These are phyloP conservation scores for Enteromius argenteus DNA, from an alignment of 2,797 vertebrate genomes.

Conservation along the genomic window DNA sequence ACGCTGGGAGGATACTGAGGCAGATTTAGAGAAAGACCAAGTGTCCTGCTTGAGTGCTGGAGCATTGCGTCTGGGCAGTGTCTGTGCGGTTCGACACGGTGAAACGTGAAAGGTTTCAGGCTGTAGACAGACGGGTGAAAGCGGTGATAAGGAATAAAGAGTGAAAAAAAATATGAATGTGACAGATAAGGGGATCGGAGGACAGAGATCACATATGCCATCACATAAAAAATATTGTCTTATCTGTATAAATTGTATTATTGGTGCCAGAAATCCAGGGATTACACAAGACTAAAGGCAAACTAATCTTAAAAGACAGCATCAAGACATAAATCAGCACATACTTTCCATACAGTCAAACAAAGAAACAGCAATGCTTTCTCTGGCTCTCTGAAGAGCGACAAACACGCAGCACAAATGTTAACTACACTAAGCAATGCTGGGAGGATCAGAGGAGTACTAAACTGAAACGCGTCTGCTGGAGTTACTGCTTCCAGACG, in stretches of 20 bases:
- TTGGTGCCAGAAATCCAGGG: neutral
- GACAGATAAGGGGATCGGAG: neutral
- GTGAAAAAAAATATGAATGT: slow-evolving; percentile 24
- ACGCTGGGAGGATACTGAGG: slow-evolving; percentile 11
- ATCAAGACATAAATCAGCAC: neutral
- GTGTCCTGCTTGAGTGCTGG: slow-evolving; percentile 26
- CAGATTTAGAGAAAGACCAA: neutral
- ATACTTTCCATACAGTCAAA: neutral
- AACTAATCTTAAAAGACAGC: neutral
- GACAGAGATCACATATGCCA: neutral
- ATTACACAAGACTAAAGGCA: neutral
- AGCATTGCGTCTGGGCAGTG: slow-evolving; percentile 17
- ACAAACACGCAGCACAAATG: neutral
- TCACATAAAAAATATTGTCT: too few species aligned
- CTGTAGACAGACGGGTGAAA: neutral
- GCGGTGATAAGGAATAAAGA: neutral
- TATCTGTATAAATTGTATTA: too few species aligned
- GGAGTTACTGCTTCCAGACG: slow-evolving; percentile 14
- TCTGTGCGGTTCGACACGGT: neutral
- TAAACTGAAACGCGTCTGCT: neutral
- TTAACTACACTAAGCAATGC: neutral
- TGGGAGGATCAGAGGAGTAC: neutral
- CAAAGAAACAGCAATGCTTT: slow-evolving; percentile 3
- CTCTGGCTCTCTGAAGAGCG: slow-evolving; percentile 3
- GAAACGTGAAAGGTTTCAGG: slow-evolving; percentile 15